Conservation (phyloP, 2,888 invertebrate genomes). For the Trissoscelio sp. region DNA sequence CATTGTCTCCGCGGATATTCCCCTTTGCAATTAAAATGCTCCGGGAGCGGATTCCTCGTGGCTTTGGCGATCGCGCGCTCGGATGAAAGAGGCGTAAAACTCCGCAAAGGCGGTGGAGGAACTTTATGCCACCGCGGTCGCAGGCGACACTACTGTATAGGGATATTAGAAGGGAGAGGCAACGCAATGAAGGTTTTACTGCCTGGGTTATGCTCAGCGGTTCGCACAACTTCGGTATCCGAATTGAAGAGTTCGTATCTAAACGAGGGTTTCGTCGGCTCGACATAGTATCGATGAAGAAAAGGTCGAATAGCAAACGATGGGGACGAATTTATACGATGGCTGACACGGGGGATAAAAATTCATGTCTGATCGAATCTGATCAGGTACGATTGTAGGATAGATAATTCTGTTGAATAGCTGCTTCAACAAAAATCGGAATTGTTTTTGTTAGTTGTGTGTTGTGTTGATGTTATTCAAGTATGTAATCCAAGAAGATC, state of each 20-base stretch:
- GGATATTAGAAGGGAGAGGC: slow-evolving; percentile 40
- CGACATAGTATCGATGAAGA: slow-evolving; percentile 67
- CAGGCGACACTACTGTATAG: slow-evolving; percentile 15
- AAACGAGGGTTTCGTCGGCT: slow-evolving; percentile 71
- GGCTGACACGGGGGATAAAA: not conserved
- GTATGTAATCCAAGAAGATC: not conserved
- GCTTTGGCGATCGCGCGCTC: slow-evolving; percentile 46
- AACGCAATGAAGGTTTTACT: slow-evolving; percentile 75
- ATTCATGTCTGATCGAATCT: slow-evolving; percentile 2
- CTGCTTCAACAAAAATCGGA: slow-evolving; percentile 7
- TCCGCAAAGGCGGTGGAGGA: slow-evolving; percentile 37
- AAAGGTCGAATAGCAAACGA: not conserved
- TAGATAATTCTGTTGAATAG: not conserved
- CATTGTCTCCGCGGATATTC: slow-evolving; percentile 59
- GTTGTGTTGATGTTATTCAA: too few species aligned
- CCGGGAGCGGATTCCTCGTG: slow-evolving; percentile 40
- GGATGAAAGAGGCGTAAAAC: slow-evolving; percentile 59
- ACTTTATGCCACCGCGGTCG: slow-evolving; percentile 37
- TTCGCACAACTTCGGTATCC: slow-evolving; percentile 76
- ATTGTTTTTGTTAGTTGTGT: not conserved
- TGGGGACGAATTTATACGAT: not conserved
- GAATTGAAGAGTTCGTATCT: slow-evolving; percentile 77
- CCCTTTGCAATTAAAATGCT: slow-evolving; percentile 66
- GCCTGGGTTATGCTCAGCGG: slow-evolving; percentile 70
- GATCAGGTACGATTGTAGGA: not conserved